A percentile compares a stretch with the other conserved stretches of the same genome.
phyloP scores from a whole-genome alignment of 2,113 vertebrate genomes.

The Microcebus jonahi region DNA sequence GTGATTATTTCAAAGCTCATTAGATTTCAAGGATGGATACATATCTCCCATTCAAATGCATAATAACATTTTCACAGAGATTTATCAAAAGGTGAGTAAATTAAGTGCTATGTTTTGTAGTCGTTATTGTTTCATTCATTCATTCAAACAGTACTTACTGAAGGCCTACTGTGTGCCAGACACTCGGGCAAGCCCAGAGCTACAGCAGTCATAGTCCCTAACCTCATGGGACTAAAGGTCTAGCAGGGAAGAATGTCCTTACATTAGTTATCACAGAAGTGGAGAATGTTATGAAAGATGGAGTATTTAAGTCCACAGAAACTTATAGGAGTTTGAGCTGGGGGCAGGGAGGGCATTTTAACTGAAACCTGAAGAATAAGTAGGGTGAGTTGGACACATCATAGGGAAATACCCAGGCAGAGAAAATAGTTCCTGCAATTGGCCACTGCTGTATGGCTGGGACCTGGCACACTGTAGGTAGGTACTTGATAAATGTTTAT shows the following conservation, averaged over 20 bases:
- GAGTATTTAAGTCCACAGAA: neutral
- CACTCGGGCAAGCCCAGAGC: neutral
- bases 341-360: neutral
- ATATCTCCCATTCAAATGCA: neutral
- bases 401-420: neutral
- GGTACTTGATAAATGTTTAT: conserved; percentile 2
- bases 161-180: neutral
- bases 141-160: neutral
- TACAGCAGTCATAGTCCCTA: neutral
- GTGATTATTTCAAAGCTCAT: conserved; percentile 54
- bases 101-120: neutral
- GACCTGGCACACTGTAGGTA: neutral
- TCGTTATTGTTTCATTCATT: neutral
- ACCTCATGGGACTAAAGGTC: neutral
- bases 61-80: conserved; percentile 41
- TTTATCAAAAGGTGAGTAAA: conserved; percentile 46
- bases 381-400: neutral
- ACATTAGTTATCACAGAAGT: neutral
- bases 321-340: neutral
- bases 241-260: neutral
- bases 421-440: neutral
- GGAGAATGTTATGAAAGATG: neutral
- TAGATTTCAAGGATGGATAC: conserved; percentile 57
- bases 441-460: neutral
- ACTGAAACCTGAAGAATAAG: neutral